Conservation (phyloP, 92 coral and sea anemone species). For the Siderastrea radians region DNA sequence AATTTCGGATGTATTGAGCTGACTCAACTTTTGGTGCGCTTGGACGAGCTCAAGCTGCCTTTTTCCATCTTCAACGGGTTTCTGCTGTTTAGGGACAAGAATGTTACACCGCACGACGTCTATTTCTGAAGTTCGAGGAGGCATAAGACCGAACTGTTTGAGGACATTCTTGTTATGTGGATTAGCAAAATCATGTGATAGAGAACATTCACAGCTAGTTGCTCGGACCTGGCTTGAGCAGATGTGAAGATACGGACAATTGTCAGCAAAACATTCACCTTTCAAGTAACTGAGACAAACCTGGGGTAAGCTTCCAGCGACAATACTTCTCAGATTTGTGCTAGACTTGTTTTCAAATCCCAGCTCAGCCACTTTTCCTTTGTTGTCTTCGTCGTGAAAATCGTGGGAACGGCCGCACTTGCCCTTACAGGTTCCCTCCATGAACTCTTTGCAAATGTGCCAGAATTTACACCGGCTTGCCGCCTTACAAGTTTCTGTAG, state of each 20-base stretch:
- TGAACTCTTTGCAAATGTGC: constrained; percentile 67
- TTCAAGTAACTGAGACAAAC: constrained; percentile 54
- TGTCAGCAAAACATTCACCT: constrained; percentile 17
- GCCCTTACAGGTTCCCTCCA: constrained; percentile 64
- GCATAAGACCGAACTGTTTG: constrained; percentile 10
- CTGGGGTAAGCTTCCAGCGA: constrained; percentile 54
- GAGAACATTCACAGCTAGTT: constrained; percentile 10
- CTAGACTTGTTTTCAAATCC: constrained; percentile 25
- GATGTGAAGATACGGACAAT: constrained; percentile 59
- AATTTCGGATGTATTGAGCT: neutral
- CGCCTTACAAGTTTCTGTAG: constrained; percentile 41
- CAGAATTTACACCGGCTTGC: constrained; percentile 52
- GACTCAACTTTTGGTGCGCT: neutral
- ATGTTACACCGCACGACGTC: constrained; percentile 39
- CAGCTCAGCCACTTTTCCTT: constrained; percentile 30
- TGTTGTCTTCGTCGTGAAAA: constrained; percentile 67
- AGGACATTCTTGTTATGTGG: constrained; percentile 29
- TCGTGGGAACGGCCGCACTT: constrained; percentile 58
- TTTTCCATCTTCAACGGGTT: constrained; percentile 15
- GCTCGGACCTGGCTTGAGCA: constrained; percentile 17
- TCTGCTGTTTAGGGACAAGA: constrained; percentile 30
- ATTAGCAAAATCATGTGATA: constrained; percentile 11
- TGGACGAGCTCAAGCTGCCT: neutral
- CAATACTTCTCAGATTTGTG: constrained; percentile 3
- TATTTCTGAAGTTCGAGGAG: constrained; percentile 4